Base-by-base conservation (phyloP, 2,888 invertebrate species). In the Limnephilus lunatus region DNA sequence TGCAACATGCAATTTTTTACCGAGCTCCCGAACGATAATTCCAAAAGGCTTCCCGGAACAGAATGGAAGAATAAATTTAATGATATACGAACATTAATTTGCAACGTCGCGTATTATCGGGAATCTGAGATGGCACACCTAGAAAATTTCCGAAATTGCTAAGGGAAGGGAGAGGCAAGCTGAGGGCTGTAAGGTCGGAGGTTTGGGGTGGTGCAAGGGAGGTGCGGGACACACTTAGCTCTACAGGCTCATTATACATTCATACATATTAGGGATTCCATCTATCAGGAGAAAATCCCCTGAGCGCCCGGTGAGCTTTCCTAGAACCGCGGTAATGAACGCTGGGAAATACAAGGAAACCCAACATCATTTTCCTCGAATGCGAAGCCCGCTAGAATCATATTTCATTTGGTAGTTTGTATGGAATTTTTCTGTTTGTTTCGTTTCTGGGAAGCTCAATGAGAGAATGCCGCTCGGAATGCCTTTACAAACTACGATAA, bases 181-280 rank as follows among this genome's bases (percentile, higher is more conserved):
- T 48, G 11, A 30, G 68, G 19, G 19, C 68, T 5, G 68, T 7
- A 25, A 9, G 19, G 68, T 2, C 25, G 19, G 68, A 68, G 68
- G 68, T 19, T 68, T 68, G 25, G 68, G 68, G 68, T 25, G 25
- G 68, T 1, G 7, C 19, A 0, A 31, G 44, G 25, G 86, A 48
- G 92, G 53, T 32, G 53, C 68, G 53, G 80, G 91, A 85, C 81
- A 81, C 32, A 82, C 86, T 81, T 81, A 30, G 86, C 85, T 35
- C 80, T 44, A 32, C 81, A 53, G 53, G 68, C 91, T 91, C 92
- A 92, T 92, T 90, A 92, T 87, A 91, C 81, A 92, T 92, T 91
- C 92, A 92, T 87, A 81, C 30, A 89, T 90, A 92, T 92, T 92
- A 92, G 89, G 91, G 87, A 90, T 80, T 91, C 88, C 90, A 90